Base-by-base conservation (phyloP, 1,140 invertebrate species). In the Formica exsecta region DNA sequence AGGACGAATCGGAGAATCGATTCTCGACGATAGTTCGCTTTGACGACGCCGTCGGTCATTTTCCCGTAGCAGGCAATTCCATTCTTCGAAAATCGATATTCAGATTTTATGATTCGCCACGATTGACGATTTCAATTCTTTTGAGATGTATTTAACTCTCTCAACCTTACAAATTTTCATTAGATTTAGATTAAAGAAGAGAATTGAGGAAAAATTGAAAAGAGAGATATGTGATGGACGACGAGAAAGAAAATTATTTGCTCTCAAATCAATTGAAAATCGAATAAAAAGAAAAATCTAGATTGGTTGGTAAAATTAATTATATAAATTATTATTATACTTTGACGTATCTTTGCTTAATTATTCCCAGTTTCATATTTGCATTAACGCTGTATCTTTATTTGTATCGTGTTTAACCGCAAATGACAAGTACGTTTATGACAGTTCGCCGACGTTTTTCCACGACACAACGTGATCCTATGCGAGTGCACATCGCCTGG, bases 381-480 rank as follows among this genome's bases (percentile, higher is more conserved):
- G 36, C 7, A 38, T 29, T 29, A 32, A 32, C 2, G 32, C 3
- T 32, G 32, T 4, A 32, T 32, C 32, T 32, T 32, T 32, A 32
- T 32, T 32, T 32, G 3, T 32, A 41, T 32, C 51, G 36, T 11
- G n/a, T 79, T 65, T 3, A 29, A 79, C 29, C 41, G 25, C 25
- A 29, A 25, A 11, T 44, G 25, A 44, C 41, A 13, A 64, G 19
- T n/a, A 16, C 9, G 2, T 41, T 29, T 25, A 8, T 25, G 16
- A 44, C 11, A 19, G 3, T 4, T 38, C 5, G 16, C 1, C 48
- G 7, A 38, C 7, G 44, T 62, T 83, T 83, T 62, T 81, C 7
- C n/a, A 7, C 32, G 65, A 85, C 29, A 32, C 86, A 85, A 85
- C 51, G 51, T 44, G 54, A 44, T n/a, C n/a, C 19, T 9, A 57